Conservation (phyloP, 1,140 invertebrate species). For the Trypoxylus dichotomus region DNA sequence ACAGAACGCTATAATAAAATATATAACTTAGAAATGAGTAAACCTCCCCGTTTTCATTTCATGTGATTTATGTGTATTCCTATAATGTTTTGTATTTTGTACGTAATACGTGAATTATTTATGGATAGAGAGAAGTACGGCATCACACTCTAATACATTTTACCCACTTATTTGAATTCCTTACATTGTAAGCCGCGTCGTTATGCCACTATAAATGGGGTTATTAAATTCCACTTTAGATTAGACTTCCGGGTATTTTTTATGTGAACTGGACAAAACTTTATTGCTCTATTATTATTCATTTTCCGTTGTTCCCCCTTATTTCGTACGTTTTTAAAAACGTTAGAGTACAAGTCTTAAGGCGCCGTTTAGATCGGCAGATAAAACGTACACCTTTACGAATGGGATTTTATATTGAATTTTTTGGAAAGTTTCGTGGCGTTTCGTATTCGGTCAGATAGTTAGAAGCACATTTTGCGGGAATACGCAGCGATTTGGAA, state of each 20-base stretch:
- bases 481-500: not conserved
- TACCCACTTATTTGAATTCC: conserved; percentile 22
- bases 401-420: conserved; percentile 11
- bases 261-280: conserved; percentile 25
- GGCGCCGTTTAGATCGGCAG: not conserved
- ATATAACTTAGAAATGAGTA: not conserved
- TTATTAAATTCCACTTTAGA: conserved; percentile 23
- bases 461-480: not conserved
- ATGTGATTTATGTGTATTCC: conserved; percentile 12
- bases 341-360: conserved; percentile 9
- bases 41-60: conserved; percentile 12
- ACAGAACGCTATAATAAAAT: not conserved
- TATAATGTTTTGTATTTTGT: conserved; percentile 16
- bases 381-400: not conserved
- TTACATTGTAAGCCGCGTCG: conserved; percentile 10
- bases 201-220: conserved; percentile 20
- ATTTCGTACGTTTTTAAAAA: conserved; percentile 9
- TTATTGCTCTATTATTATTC: conserved; percentile 23
- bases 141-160: conserved; percentile 18
- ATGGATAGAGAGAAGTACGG: not conserved
- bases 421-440: not conserved
- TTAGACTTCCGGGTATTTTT: conserved; percentile 25
- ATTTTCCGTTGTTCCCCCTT: conserved; percentile 1
- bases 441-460: not conserved
- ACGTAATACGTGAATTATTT: conserved; percentile 21